Base-by-base conservation (phyloP, 2,797 vertebrate genomes). In the Cirrhinus mrigala region DNA sequence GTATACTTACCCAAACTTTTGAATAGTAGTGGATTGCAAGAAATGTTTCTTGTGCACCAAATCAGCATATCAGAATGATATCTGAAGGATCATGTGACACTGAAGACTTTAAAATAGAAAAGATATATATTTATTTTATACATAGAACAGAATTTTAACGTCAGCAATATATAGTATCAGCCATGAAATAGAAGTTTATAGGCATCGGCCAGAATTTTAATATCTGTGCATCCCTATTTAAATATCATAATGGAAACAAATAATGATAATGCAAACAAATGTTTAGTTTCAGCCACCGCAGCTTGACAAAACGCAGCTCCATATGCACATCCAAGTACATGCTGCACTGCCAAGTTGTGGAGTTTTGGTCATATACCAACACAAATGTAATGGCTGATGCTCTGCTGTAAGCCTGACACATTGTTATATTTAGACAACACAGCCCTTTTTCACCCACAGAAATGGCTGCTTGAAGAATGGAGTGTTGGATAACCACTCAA, bases 401-500 rank as follows among this genome's bases (percentile, higher is more conserved):
- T 77, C 20, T 50, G 46, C 70, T 75, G 22, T 68, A 46, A 69
- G 29, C 16, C 44, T 85, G 77, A 85, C 50, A 81, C 70, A 75
- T 76, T 56, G 50, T 74, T 85, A 85, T 89, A 90, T 91, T 73
- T 91, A 89, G 89, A 90, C 92, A 93, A 92, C 89, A 75, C 90
- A 86, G 84, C 84, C 88, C 87, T 90, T 79, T 79, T 80, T 62
- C 69, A 81, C 24, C 66, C 92, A 89, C 91, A 91, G 88, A 91
- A 91, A 91, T 85, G 40, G 56, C 86, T 91, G 76, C 90, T 93
- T 93, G 90, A 89, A 79, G 88, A 91, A 91, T 90, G 88, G 87
- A 86, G 88, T 82, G 88, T 88, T 82, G 91, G 81, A 91, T 92
- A 92, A 90, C 91, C 79, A 79, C 74, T 73, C 40, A 68, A 74